Evolutionary conservation across 2,113 vertebrate species (phyloP).

Genomic region (Hyaena hyaena): DNA sequence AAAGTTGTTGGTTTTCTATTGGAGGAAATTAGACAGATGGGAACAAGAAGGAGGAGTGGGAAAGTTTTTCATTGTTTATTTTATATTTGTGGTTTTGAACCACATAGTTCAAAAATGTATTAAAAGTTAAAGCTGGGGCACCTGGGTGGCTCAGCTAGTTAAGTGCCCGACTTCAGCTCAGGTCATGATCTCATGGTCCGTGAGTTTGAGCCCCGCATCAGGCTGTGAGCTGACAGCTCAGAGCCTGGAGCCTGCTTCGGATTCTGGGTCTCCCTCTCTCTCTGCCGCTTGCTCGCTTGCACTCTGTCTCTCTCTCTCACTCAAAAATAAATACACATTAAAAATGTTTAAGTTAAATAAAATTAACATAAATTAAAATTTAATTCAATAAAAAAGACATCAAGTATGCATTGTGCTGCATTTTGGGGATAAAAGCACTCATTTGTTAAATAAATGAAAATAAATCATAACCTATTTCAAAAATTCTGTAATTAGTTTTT

Average conservation of each 20-base stretch:
- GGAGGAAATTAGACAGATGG: background rate
- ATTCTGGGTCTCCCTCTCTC: too few relatives aligned
- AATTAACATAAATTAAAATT: background rate
- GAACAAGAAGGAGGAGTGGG: background rate
- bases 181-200: too few relatives aligned
- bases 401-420: background rate
- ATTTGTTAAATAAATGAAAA: background rate
- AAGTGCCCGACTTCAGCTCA: too few relatives aligned
- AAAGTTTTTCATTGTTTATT: background rate
- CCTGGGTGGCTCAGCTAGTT: too few relatives aligned
- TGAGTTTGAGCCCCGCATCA: too few relatives aligned
- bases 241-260: too few relatives aligned
- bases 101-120: background rate
- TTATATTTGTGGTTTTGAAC: conserved; percentile 35
- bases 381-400: background rate
- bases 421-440: background rate
- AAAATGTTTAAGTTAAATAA: background rate
- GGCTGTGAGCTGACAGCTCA: too few relatives aligned
- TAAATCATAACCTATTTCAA: conserved; percentile 18
- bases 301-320: too few relatives aligned
- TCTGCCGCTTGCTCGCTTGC: too few relatives aligned
- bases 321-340: too few relatives aligned
- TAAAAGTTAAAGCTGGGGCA: background rate
- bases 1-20: background rate
- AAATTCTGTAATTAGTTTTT: background rate